Percentiles rank a stretch among this genome's conserved stretches.
Evolutionary conservation across 1,140 invertebrate species (phyloP).

Genomic region (Cyclina sinensis): DNA sequence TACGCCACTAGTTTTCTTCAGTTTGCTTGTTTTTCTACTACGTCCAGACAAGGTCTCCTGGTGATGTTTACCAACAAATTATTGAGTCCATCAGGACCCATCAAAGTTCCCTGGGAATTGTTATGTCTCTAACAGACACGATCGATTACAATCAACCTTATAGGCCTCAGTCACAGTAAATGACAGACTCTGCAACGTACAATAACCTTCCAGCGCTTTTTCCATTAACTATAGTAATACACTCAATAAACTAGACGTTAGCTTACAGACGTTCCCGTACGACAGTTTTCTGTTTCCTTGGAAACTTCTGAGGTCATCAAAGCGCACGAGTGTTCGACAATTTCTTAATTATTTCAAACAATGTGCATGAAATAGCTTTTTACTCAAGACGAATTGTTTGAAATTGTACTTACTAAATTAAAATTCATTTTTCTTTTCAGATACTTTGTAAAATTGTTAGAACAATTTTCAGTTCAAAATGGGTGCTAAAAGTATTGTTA

Average conservation of each 20-base stretch:
- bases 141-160: constrained; percentile 61
- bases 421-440: too few relatives aligned
- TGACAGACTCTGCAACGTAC: constrained; percentile 44
- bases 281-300: not conserved
- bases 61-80: constrained; percentile 64
- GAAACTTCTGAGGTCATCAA: too few relatives aligned
- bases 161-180: constrained; percentile 39
- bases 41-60: not conserved
- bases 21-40: not conserved
- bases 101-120: constrained; percentile 55
- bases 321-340: too few relatives aligned
- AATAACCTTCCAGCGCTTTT: constrained; percentile 40
- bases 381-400: too few relatives aligned
- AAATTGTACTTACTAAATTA: too few relatives aligned
- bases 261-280: not conserved
- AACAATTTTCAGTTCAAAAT: too few relatives aligned
- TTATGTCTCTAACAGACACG: constrained; percentile 43
- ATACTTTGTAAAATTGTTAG: too few relatives aligned
- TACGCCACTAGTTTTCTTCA: too few relatives aligned
- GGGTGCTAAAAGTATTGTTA: too few relatives aligned
- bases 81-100: constrained; percentile 60
- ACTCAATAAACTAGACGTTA: constrained; percentile 51
- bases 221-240: constrained; percentile 56
- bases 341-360: too few relatives aligned
- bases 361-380: too few relatives aligned